Base-by-base conservation (phyloP, 2,797 vertebrate genomes). In the Tachyglossus aculeatus region DNA sequence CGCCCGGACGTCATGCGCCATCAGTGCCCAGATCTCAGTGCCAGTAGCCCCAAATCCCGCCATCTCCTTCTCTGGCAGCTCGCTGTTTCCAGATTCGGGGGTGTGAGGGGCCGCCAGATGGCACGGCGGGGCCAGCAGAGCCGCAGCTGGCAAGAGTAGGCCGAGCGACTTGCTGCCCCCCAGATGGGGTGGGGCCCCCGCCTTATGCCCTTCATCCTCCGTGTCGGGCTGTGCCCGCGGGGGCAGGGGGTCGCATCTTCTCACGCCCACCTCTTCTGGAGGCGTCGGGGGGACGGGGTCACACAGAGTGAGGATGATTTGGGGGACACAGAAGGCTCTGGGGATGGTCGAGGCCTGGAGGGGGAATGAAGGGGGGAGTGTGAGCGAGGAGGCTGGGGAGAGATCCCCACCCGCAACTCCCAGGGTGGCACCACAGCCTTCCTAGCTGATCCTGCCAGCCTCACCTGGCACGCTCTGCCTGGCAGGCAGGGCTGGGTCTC, bases 281-380 rank as follows among this genome's bases (percentile, higher is more conserved):
- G 88, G 84, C 48, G 92, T 78, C 1, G 88, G 75, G 2, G 90
- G 88, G 37, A 85, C 87, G 3, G 95, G 89, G 57, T 81, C 81
- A 65, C 94, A 95, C 69, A 92, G 90, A 32, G 94, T 96, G 91
- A 96, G 88, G 82, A 96, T 82, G 82, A 96, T 96, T 90, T 86
- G 90, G 10, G 96, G 95, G 70, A 93, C 34, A n/a, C 87, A 87
- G 82, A 88, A 80, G 77, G 48, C 27, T 70, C 72, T 59, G 27
- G 77, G 70, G 19, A 66, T 38, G 14, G 37, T 16, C 43, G 73
- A 71, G 69, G 81, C 91, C 91, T 92, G 66, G 10, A 39, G 68
- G 63, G 73, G 82, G 61, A 89, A 91, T 79, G 80, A 78, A 77
- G 29, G 77, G 62, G 69, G 24, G 75, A 68, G 72, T 27, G 29